A percentile compares a stretch with the other conserved stretches of the same genome.
These are phyloP conservation scores for Diarsia brunnea DNA, from an alignment of 2,888 invertebrate species.

Conservation along the genomic window DNA sequence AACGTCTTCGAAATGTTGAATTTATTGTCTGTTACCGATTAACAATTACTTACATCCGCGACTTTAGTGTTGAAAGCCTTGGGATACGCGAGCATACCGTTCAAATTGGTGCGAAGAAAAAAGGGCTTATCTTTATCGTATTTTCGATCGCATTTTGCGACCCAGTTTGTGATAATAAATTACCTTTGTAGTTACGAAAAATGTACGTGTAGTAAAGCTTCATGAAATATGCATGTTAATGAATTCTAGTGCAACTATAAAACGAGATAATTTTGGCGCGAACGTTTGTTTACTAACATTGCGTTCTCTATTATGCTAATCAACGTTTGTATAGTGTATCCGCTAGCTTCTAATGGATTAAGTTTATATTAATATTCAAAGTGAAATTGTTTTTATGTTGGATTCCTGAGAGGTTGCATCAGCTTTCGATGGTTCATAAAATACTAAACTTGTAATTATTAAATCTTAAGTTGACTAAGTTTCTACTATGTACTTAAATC, in stretches of 20 bases:
- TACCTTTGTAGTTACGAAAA: conserved; percentile 49
- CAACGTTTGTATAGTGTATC: conserved; percentile 24
- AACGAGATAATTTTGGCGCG: conserved; percentile 54
- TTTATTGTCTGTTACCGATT: conserved; percentile 70
- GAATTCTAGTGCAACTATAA: conserved; percentile 40
- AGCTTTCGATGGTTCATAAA: conserved; percentile 1
- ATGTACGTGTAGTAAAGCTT: conserved; percentile 33
- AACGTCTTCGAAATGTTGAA: conserved; percentile 68
- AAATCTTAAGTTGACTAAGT: background rate
- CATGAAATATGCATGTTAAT: conserved; percentile 24
- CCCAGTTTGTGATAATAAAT: conserved; percentile 59
- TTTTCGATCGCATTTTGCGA: conserved; percentile 56
- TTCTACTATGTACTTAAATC: background rate
- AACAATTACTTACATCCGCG: conserved; percentile 67
- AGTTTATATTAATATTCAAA: conserved; percentile 39
- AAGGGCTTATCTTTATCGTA: conserved; percentile 57
- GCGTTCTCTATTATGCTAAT: conserved; percentile 59
- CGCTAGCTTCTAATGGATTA: conserved; percentile 26
- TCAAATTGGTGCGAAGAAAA: conserved; percentile 39
- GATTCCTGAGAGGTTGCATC: conserved; percentile 43
- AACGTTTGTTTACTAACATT: conserved; percentile 67
- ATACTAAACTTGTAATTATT: background rate
- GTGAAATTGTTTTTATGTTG: conserved; percentile 44
- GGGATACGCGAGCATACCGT: conserved; percentile 48
- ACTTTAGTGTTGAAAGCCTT: conserved; percentile 54